These are phyloP conservation scores for Lucifuga dentata DNA, from an alignment of 2,113 vertebrate species.

Conservation along the genomic window DNA sequence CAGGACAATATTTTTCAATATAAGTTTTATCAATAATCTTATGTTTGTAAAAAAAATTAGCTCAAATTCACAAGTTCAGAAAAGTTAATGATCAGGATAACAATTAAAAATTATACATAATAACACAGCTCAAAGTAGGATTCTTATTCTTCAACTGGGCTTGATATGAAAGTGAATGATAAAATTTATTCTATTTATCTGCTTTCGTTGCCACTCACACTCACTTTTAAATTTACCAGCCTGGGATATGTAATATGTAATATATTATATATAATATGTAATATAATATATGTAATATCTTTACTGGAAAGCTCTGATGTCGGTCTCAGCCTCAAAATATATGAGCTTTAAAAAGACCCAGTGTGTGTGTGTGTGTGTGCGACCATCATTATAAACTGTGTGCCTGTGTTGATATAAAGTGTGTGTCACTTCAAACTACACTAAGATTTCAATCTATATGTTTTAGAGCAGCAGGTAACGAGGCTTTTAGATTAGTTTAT, in stretches of 20 bases:
- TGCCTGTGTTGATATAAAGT: slow-evolving; percentile 21
- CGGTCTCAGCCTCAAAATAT: slow-evolving; percentile 14
- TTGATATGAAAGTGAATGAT: neutral
- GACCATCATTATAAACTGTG: slow-evolving; percentile 35
- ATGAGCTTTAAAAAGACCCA: slow-evolving; percentile 41
- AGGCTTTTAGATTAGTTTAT: neutral
- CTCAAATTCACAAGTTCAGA: no score
- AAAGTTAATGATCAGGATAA: no score
- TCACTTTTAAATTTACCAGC: slow-evolving; percentile 24
- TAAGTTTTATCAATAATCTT: no score
- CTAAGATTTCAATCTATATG: neutral
- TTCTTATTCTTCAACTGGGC: no score
- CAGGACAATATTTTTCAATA: no score
- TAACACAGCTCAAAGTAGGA: no score
- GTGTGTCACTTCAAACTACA: neutral
- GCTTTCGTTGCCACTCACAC: neutral
- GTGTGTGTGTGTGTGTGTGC: slow-evolving; percentile 35
- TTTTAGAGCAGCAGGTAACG: slow-evolving; percentile 6
- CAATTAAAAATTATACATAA: no score
- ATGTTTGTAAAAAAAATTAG: no score
- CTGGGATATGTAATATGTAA: slow-evolving; percentile 34
- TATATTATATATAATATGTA: no score
- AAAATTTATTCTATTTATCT: neutral
- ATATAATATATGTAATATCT: no score
- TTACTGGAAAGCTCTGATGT: slow-evolving; percentile 44